Conservation (phyloP, 2,113 vertebrate genomes). For the Speoplatyrhinus poulsoni region DNA sequence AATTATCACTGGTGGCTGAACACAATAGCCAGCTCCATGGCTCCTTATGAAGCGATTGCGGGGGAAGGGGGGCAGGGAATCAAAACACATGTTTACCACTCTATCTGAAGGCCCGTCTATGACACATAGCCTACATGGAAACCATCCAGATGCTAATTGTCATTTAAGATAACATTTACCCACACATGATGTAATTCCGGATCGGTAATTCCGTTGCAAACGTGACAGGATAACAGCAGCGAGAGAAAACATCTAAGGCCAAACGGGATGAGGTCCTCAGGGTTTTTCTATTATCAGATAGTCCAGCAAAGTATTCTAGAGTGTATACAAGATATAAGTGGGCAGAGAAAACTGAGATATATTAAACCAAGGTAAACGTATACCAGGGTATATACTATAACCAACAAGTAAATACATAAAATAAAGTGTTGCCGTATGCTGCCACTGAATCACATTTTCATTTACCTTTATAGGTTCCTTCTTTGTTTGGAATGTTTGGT, state of each 20-base stretch:
- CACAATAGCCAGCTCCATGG: slow-evolving; percentile 27
- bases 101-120: slow-evolving; percentile 27
- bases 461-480: no score
- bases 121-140: slow-evolving; percentile 16
- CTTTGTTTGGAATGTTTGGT: no score
- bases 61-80: slow-evolving; percentile 33
- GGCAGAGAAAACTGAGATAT: background rate
- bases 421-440: no score
- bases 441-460: no score
- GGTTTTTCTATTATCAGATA: slow-evolving; percentile 31
- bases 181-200: slow-evolving; percentile 28
- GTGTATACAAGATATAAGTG: background rate
- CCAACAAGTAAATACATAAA: no score
- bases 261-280: background rate
- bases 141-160: slow-evolving; percentile 42
- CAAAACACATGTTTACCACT: slow-evolving; percentile 61
- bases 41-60: slow-evolving; percentile 39
- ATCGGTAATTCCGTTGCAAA: slow-evolving; percentile 8
- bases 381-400: no score
- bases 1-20: slow-evolving; percentile 66
- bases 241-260: slow-evolving; percentile 10
- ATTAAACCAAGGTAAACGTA: no score
- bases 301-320: slow-evolving; percentile 13
- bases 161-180: slow-evolving; percentile 51
- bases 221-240: background rate